These are phyloP conservation scores for Mimumesa dahlbomi DNA, from an alignment of 2,888 invertebrate species.

Conservation along the genomic window DNA sequence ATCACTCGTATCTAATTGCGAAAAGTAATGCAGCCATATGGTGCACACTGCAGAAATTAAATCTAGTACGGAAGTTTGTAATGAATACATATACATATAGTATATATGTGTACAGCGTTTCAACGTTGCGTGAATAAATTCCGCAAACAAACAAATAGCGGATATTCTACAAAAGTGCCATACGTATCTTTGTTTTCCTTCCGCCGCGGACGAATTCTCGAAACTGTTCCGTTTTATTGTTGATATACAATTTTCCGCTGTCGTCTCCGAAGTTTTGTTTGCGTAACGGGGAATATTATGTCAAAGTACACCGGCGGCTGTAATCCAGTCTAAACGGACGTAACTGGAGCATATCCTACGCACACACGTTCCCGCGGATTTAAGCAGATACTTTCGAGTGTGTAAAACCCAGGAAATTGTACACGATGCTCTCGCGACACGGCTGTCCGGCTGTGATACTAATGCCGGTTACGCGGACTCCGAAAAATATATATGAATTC, in stretches of 20 bases:
- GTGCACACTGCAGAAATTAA: no score
- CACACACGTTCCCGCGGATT: slow-evolving; percentile 15
- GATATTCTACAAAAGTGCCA: background rate
- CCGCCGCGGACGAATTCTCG: background rate
- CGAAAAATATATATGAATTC: slow-evolving; percentile 35
- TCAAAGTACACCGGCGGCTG: slow-evolving; percentile 4
- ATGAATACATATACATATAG: no score
- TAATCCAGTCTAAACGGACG: slow-evolving; percentile 1
- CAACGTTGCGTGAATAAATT: no score
- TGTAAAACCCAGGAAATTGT: slow-evolving; percentile 66
- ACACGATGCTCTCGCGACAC: slow-evolving; percentile 25
- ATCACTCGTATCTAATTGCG: no score
- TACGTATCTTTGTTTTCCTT: background rate
- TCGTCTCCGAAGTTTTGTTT: background rate
- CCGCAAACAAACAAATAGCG: no score
- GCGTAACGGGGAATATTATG: background rate
- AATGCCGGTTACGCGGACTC: background rate
- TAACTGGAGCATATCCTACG: slow-evolving; percentile 20
- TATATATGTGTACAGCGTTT: no score
- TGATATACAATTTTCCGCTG: slow-evolving; percentile 15
- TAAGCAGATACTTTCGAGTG: slow-evolving; percentile 41
- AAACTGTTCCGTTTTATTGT: background rate
- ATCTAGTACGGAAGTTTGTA: no score
- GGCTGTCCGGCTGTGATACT: slow-evolving; percentile 19
- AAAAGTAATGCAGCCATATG: no score